phyloP scores from a whole-genome alignment of 2,888 invertebrate species.

The Arrhopalites spinosus region DNA sequence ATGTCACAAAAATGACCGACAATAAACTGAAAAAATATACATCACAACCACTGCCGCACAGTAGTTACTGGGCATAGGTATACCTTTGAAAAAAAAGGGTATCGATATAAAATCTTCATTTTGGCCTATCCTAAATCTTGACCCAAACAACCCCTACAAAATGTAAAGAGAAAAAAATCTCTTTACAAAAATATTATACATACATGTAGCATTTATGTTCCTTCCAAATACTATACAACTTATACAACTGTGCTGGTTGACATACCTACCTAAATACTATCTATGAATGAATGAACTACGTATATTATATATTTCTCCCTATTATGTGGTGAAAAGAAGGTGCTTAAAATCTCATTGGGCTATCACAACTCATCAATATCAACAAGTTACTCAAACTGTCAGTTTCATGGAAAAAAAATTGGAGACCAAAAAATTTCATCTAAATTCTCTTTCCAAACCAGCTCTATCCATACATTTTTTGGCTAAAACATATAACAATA shows the following conservation, averaged over 20 bases:
- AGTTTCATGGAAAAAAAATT: background rate
- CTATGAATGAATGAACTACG: no score
- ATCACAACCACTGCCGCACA: constrained; percentile 13
- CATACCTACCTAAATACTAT: no score
- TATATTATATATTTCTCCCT: background rate
- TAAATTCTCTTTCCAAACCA: background rate
- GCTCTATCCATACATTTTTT: background rate
- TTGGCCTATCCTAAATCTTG: no score
- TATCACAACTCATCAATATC: constrained; percentile 32
- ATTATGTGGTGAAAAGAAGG: constrained; percentile 31
- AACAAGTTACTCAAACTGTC: constrained; percentile 10
- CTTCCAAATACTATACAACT: no score
- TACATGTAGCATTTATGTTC: no score
- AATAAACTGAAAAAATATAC: constrained; percentile 10
- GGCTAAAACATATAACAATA: background rate
- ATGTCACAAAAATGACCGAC: constrained; percentile 24
- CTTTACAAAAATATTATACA: no score
- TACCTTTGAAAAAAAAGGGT: no score
- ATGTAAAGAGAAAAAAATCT: no score
- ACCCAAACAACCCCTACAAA: no score
- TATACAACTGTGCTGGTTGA: no score
- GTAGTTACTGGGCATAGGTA: no score
- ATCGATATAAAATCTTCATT: no score
- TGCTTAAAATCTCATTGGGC: constrained; percentile 35
- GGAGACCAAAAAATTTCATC: background rate